A percentile compares a stretch with the other conserved stretches of the same genome.
Evolutionary conservation across 2,888 invertebrate genomes (phyloP).

Genomic region (Chymomyza caudatula): DNA sequence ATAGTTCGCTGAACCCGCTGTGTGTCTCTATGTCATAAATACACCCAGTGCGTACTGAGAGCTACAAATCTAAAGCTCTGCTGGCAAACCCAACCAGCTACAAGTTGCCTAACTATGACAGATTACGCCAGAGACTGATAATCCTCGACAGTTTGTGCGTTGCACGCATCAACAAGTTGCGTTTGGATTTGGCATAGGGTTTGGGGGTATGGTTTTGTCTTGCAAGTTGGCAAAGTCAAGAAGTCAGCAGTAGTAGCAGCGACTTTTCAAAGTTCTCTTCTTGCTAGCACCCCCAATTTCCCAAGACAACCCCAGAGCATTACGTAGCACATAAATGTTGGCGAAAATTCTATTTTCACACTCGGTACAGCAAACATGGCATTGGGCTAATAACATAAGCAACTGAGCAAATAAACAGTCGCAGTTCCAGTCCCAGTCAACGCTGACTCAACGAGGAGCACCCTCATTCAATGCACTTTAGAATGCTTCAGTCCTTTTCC

Average conservation of each 20-base stretch:
- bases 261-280: no score
- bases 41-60: not conserved
- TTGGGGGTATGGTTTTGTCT: not conserved
- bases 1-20: not conserved
- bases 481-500: not conserved
- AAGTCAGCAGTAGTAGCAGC: no score
- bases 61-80: not conserved
- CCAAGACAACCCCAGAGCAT: not conserved
- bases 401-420: slow-evolving; percentile 55
- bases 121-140: slow-evolving; percentile 30
- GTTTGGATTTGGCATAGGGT: not conserved
- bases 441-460: not conserved
- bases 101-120: slow-evolving; percentile 27
- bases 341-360: slow-evolving; percentile 53
- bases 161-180: slow-evolving; percentile 58
- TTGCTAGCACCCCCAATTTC: not conserved
- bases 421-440: slow-evolving; percentile 1
- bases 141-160: slow-evolving; percentile 37
- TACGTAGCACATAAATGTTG: not conserved
- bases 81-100: not conserved
- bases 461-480: slow-evolving; percentile 41
- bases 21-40: not conserved
- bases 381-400: slow-evolving; percentile 68
- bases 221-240: no score
- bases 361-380: slow-evolving; percentile 56